Percentiles rank a stretch among this genome's conserved stretches.
phyloP scores from a whole-genome alignment of 2,888 invertebrate species.

The Hypena proboscidalis region DNA sequence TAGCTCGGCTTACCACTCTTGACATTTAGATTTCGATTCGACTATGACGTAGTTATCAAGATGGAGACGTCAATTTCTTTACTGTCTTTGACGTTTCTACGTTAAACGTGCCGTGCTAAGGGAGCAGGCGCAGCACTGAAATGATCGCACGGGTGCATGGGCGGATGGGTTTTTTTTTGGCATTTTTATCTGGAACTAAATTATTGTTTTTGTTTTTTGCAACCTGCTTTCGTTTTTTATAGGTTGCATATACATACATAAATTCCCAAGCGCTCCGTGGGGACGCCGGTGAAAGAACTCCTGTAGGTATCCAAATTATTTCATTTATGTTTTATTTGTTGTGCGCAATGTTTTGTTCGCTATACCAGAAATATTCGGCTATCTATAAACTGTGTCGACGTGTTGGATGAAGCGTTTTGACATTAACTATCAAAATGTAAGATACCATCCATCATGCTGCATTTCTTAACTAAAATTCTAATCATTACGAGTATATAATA shows the following conservation, averaged over 20 bases:
- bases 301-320: conserved; percentile 88
- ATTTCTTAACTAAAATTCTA: too few relatives aligned
- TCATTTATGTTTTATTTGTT: conserved; percentile 52
- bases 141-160: conserved; percentile 43
- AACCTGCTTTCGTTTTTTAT: conserved; percentile 86
- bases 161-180: conserved; percentile 15
- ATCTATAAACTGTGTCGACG: conserved; percentile 4
- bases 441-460: too few relatives aligned
- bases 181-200: conserved; percentile 30
- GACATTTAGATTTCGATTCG: too few relatives aligned
- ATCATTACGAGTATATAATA: too few relatives aligned
- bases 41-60: too few relatives aligned
- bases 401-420: too few relatives aligned
- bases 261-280: conserved; percentile 73
- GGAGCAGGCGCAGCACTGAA: too few relatives aligned
- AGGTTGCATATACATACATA: conserved; percentile 87
- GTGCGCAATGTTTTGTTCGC: conserved; percentile 9
- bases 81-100: too few relatives aligned
- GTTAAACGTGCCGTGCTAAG: too few relatives aligned
- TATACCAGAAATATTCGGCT: conserved; percentile 23
- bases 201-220: conserved; percentile 74
- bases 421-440: too few relatives aligned
- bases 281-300: conserved; percentile 86
- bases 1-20: too few relatives aligned
- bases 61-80: not conserved